Evolutionary conservation across 2,888 invertebrate species (phyloP).

Genomic region (Patella ulyssiponensis): DNA sequence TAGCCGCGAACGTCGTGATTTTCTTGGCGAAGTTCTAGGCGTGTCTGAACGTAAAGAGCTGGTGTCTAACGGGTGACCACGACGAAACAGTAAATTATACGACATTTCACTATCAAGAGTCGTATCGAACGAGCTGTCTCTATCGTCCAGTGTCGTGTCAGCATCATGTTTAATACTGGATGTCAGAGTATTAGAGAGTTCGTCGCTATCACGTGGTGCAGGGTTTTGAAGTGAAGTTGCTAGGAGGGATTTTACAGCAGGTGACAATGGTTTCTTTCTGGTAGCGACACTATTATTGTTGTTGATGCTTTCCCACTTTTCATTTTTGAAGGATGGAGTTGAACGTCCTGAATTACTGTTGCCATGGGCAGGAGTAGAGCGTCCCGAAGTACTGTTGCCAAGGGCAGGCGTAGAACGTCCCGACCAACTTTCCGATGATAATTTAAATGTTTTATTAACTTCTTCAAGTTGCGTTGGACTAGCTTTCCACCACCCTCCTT

Average conservation of each 20-base stretch:
- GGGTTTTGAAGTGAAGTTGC: conserved; percentile 2
- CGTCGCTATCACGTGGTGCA: not conserved
- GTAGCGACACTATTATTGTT: no score
- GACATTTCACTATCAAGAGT: conserved; percentile 43
- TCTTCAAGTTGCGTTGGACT: conserved; percentile 39
- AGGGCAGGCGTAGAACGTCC: conserved; percentile 21
- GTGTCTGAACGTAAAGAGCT: conserved; percentile 55
- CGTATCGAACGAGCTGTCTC: conserved; percentile 32
- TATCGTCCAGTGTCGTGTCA: conserved; percentile 8
- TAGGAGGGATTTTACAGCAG: conserved; percentile 9
- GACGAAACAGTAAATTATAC: conserved; percentile 50
- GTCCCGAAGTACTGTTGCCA: not conserved
- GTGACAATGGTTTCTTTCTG: not conserved
- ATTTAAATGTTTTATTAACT: conserved; percentile 22
- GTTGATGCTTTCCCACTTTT: not conserved
- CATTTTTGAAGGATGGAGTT: not conserved
- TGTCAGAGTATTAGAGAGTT: not conserved
- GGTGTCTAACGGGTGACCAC: conserved; percentile 55
- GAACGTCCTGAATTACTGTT: not conserved
- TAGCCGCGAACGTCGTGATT: conserved; percentile 48
- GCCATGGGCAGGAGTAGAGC: not conserved
- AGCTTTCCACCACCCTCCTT: conserved; percentile 53
- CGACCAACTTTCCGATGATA: conserved; percentile 15
- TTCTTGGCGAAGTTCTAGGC: conserved; percentile 45
- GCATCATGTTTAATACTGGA: not conserved